phyloP scores from a whole-genome alignment of 2,113 vertebrate genomes.

The Eidolon helvum region DNA sequence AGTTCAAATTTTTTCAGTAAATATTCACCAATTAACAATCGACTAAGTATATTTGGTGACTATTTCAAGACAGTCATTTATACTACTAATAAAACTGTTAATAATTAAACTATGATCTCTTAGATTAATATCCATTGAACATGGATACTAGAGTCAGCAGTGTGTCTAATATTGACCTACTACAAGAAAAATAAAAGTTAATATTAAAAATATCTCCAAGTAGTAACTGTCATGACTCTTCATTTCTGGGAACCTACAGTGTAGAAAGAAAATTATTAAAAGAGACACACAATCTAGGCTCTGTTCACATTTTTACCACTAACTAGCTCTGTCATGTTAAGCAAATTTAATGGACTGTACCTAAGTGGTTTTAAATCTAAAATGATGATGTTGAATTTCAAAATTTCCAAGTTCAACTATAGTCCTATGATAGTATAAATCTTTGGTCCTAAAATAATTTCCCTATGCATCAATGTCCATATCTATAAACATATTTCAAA shows the following conservation, averaged over 20 bases:
- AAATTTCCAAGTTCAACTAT: neutral
- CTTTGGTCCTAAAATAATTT: neutral
- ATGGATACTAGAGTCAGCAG: neutral
- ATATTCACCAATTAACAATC: neutral
- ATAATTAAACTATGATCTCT: neutral
- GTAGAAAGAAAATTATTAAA: neutral
- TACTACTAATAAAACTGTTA: neutral
- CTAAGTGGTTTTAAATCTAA: neutral
- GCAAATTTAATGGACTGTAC: neutral
- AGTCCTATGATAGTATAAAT: neutral
- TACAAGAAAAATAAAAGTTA: neutral
- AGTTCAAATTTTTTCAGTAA: neutral
- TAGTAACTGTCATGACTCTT: neutral
- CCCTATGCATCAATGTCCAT: neutral
- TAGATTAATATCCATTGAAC: neutral
- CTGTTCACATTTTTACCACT: neutral
- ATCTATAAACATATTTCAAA: neutral
- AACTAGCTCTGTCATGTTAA: neutral
- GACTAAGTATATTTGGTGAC: neutral
- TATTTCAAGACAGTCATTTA: neutral
- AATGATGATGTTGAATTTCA: neutral
- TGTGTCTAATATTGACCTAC: neutral
- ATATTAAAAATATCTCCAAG: neutral
- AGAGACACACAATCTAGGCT: neutral
- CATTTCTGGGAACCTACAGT: neutral